phyloP scores from a whole-genome alignment of 2,888 invertebrate species.

The Itoplectis maculator region DNA sequence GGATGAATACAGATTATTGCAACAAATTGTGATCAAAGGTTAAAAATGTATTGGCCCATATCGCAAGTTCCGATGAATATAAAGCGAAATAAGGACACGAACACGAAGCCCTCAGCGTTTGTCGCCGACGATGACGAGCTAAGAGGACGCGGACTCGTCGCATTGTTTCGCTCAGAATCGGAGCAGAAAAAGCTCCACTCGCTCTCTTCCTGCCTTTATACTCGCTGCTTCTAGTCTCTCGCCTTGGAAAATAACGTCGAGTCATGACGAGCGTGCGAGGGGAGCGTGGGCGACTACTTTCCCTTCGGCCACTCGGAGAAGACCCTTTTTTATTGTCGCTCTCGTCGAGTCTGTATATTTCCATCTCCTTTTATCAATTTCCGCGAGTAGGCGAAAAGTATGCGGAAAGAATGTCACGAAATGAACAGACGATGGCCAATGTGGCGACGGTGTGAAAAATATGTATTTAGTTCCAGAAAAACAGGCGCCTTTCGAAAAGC shows the following conservation, averaged over 20 bases:
- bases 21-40: too few relatives aligned
- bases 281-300: slow-evolving; percentile 1
- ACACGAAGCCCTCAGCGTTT: not conserved
- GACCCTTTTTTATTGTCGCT: not conserved
- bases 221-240: slow-evolving; percentile 28
- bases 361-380: slow-evolving; percentile 21
- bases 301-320: slow-evolving; percentile 8
- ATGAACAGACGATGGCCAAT: not conserved
- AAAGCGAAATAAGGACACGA: slow-evolving; percentile 22
- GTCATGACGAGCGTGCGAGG: slow-evolving; percentile 4
- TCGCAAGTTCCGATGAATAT: too few relatives aligned
- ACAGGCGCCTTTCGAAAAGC: not conserved
- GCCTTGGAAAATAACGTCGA: slow-evolving; percentile 29
- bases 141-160: slow-evolving; percentile 25
- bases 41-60: too few relatives aligned
- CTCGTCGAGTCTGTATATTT: not conserved
- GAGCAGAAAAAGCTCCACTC: not conserved
- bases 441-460: slow-evolving; percentile 6
- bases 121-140: slow-evolving; percentile 33
- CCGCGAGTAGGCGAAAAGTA: not conserved
- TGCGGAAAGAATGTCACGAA: not conserved
- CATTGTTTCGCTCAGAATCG: slow-evolving; percentile 43
- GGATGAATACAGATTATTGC: too few relatives aligned
- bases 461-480: not conserved
- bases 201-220: not conserved